A percentile compares a stretch with the other conserved stretches of the same genome.
Conservation (phyloP, 1,140 invertebrate genomes). For the Myzus persicae region DNA sequence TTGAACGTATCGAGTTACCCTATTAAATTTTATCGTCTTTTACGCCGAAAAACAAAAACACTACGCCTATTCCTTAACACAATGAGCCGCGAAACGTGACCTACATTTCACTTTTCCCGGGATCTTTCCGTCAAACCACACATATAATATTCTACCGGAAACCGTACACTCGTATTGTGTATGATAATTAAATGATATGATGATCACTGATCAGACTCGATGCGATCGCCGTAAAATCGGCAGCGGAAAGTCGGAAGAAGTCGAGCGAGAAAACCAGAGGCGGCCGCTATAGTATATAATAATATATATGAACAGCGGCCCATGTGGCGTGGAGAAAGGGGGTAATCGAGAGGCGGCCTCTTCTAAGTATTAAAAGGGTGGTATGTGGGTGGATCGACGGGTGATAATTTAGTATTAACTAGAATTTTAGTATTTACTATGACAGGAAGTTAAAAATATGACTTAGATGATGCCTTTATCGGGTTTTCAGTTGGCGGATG, state of each 20-base stretch:
- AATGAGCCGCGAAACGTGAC: not conserved
- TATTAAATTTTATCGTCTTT: not conserved
- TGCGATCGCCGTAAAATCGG: not conserved
- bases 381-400: not conserved
- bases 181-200: not conserved
- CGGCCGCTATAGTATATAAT: not conserved
- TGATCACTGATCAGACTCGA: not conserved
- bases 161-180: not conserved
- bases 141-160: not conserved
- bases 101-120: not conserved
- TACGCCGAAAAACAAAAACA: conserved; percentile 18
- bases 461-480: too few species aligned
- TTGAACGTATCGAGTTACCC: not conserved
- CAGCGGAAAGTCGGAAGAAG: not conserved
- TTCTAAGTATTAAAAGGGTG: not conserved
- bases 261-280: not conserved
- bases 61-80: not conserved
- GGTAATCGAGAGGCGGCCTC: not conserved
- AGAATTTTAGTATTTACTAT: too few species aligned
- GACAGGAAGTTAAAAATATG: not conserved
- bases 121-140: not conserved
- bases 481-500: too few species aligned
- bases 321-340: not conserved
- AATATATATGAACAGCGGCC: too few species aligned
- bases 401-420: too few species aligned